Percentiles rank a stretch among this genome's conserved stretches.
These are phyloP conservation scores for Catharus ustulatus DNA, from an alignment of 2,797 vertebrate species.

Conservation along the genomic window DNA sequence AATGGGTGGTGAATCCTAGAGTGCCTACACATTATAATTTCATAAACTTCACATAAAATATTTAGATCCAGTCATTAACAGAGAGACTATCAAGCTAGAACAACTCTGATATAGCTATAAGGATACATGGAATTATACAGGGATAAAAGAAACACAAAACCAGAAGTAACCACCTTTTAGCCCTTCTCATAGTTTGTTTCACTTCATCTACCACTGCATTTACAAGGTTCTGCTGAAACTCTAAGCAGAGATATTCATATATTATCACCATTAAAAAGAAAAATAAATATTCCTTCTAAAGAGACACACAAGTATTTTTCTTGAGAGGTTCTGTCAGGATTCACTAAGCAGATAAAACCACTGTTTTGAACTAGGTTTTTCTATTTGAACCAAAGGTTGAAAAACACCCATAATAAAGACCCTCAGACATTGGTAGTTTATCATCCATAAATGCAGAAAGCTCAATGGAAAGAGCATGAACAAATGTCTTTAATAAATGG, in stretches of 20 bases:
- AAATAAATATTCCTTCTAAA: not conserved
- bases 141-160: not conserved
- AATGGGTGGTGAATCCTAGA: not conserved
- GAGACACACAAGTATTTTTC: not conserved
- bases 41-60: slow-evolving; percentile 13
- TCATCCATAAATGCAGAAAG: not conserved
- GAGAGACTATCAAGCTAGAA: not conserved
- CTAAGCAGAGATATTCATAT: not conserved
- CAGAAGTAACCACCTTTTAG: not conserved
- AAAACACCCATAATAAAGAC: not conserved
- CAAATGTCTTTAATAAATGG: not conserved
- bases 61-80: not conserved
- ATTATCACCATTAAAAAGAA: not conserved
- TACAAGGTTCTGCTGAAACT: not conserved
- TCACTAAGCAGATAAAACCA: not conserved
- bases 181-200: not conserved
- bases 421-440: not conserved
- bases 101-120: not conserved
- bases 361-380: not conserved
- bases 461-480: not conserved
- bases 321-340: not conserved
- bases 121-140: not conserved
- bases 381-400: not conserved
- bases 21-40: not conserved
- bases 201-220: not conserved